Conservation (phyloP, 2,113 vertebrate genomes). For the Pseudolaguvia tuberculata region DNA sequence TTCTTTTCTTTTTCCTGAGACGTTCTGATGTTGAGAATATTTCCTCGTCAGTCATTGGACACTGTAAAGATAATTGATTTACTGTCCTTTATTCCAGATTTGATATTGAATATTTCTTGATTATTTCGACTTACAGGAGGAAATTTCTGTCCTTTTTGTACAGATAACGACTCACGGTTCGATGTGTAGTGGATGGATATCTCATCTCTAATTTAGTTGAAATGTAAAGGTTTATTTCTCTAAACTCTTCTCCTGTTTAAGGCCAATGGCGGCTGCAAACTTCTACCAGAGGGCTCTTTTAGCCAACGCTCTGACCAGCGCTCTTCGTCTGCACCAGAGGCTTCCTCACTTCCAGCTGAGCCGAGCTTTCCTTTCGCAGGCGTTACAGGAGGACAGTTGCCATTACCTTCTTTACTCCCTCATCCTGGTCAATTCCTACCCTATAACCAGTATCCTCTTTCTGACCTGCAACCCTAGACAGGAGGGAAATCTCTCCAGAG, state of each 20-base stretch:
- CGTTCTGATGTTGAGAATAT: not conserved
- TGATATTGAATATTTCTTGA: too few species aligned
- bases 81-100: too few species aligned
- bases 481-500: not conserved
- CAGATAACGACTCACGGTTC: too few species aligned
- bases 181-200: too few species aligned
- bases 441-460: constrained; percentile 94
- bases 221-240: too few species aligned
- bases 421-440: constrained; percentile 97
- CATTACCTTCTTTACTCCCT: constrained; percentile 96
- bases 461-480: not conserved
- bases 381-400: constrained; percentile 94
- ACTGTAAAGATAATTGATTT: too few species aligned
- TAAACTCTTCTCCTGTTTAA: constrained; percentile 60
- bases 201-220: too few species aligned
- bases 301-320: constrained; percentile 94
- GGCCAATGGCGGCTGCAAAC: constrained; percentile 88
- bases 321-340: constrained; percentile 90
- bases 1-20: too few species aligned
- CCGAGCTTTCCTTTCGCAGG: constrained; percentile 87
- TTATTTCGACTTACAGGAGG: too few species aligned
- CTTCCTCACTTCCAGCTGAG: constrained; percentile 92
- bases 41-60: too few species aligned
- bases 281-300: constrained; percentile 97
- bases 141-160: too few species aligned